Evolutionary conservation across 2,113 vertebrate species (phyloP).

Genomic region (Pomatostomus ruficeps): DNA sequence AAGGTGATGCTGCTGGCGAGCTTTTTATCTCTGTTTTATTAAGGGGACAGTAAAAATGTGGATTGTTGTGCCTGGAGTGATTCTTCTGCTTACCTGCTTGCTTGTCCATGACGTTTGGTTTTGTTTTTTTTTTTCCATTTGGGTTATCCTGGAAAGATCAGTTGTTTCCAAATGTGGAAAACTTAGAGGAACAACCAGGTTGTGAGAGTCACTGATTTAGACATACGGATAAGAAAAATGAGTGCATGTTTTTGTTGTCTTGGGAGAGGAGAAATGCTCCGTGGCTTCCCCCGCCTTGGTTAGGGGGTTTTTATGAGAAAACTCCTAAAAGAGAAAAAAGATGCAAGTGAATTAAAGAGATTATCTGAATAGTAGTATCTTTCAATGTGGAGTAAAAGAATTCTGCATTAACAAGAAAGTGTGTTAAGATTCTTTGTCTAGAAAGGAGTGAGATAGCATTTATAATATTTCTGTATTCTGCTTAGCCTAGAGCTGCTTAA

Average conservation of each 20-base stretch:
- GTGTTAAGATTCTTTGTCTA: background rate
- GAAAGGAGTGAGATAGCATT: background rate
- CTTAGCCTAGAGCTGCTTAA: background rate
- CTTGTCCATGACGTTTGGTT: background rate
- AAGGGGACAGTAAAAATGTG: background rate
- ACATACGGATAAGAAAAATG: background rate
- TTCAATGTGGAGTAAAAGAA: background rate
- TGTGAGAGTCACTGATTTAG: background rate
- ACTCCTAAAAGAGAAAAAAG: background rate
- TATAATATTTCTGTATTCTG: background rate
- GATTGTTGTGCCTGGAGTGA: background rate
- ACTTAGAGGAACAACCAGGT: background rate
- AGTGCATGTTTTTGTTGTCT: background rate
- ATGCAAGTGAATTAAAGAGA: background rate
- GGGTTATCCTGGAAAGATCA: background rate
- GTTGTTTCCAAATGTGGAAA: background rate
- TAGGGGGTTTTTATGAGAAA: background rate
- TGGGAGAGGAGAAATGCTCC: background rate
- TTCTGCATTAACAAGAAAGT: background rate
- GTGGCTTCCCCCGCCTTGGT: accelerated
- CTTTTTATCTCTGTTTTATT: background rate
- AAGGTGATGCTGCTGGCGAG: background rate
- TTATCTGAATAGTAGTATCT: background rate
- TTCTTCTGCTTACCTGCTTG: background rate
- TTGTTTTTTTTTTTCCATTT: background rate